Percentiles rank a stretch among this genome's conserved stretches.
Conservation (phyloP, 1,140 invertebrate species). For the Polyergus mexicanus region DNA sequence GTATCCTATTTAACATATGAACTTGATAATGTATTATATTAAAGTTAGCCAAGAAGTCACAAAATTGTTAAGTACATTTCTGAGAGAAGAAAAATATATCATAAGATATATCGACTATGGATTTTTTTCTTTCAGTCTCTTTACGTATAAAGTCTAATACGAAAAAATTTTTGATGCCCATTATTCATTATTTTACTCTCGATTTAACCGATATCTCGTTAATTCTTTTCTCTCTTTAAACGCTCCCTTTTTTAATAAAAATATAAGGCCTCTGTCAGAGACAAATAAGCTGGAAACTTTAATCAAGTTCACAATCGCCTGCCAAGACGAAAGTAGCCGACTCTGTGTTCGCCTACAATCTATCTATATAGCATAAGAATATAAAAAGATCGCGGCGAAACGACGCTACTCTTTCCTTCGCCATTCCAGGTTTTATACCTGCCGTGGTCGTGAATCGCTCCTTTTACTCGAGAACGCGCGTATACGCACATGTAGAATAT, state of each 20-base stretch:
- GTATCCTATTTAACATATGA: too few relatives aligned
- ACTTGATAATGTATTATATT: slow-evolving; percentile 13
- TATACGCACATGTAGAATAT: neutral
- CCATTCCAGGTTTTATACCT: slow-evolving; percentile 32
- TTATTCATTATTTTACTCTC: too few relatives aligned
- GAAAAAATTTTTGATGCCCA: neutral
- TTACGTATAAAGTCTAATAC: neutral
- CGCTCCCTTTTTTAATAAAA: too few relatives aligned
- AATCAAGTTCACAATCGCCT: slow-evolving; percentile 24
- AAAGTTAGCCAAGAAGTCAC: neutral
- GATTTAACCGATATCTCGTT: too few relatives aligned
- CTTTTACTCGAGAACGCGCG: slow-evolving; percentile 12
- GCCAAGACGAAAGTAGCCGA: slow-evolving; percentile 32
- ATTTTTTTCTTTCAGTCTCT: neutral
- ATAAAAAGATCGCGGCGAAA: slow-evolving; percentile 47
- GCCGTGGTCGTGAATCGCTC: slow-evolving; percentile 24
- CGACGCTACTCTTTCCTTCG: slow-evolving; percentile 33
- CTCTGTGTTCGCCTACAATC: neutral
- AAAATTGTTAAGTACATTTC: neutral
- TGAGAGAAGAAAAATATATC: neutral
- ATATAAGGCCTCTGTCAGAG: too few relatives aligned
- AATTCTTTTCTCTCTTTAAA: neutral
- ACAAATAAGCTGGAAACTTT: neutral
- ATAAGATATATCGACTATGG: neutral
- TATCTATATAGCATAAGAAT: slow-evolving; percentile 32